phyloP scores from a whole-genome alignment of 2,113 vertebrate species.

The Callipepla californica region DNA sequence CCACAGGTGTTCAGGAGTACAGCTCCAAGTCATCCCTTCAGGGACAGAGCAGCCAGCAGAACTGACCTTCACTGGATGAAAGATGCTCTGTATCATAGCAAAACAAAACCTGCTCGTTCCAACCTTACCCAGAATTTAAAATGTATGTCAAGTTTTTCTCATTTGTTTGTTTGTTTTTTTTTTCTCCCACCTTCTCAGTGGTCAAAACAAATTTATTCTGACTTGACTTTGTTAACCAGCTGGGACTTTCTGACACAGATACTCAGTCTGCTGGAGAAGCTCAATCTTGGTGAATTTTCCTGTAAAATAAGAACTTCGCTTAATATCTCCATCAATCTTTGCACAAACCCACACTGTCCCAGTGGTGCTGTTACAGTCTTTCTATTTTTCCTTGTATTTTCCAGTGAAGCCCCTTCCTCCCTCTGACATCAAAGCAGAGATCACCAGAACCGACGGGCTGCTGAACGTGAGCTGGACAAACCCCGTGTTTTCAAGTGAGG shows the following conservation, averaged over 20 bases:
- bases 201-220: neutral
- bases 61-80: neutral
- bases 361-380: neutral
- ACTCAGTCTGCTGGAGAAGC: neutral
- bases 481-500: constrained; percentile 75
- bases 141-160: neutral
- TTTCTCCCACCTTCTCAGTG: neutral
- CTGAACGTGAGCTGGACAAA: constrained; percentile 85
- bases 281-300: neutral
- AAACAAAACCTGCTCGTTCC: neutral
- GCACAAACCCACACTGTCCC: neutral
- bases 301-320: fast-evolving
- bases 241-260: neutral
- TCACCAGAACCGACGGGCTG: constrained; percentile 77
- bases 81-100: neutral
- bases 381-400: neutral
- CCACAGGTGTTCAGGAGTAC: neutral
- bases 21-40: neutral
- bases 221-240: neutral
- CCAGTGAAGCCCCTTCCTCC: constrained; percentile 89
- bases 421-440: constrained; percentile 78
- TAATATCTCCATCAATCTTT: neutral
- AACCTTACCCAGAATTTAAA: neutral
- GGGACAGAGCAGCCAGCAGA: neutral
- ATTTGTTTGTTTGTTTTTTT: neutral